Base-by-base conservation (phyloP, 2,797 vertebrate species). In the Acanthurus tractus region DNA sequence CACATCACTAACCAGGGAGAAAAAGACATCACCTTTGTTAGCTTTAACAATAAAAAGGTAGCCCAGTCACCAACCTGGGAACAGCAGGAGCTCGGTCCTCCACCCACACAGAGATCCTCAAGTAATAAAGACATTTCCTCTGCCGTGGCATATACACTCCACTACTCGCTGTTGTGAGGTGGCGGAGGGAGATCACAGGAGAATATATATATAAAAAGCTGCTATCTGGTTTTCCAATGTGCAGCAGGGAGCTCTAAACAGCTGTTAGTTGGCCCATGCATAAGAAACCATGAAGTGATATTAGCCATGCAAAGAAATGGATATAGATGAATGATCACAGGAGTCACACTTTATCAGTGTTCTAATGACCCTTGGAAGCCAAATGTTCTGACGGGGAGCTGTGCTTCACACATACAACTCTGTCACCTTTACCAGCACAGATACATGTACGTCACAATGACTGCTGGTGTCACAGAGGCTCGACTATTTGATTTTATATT, bases 61-160 rank as follows among this genome's bases (percentile, higher is more conserved):
- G 34, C 76, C 38, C 64, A 74, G 77, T 63, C 81, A 61, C 46
- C 65, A 46, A 61, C 70, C 76, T 65, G 52, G 61, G 66, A 84
- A 34, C 56, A 77, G 73, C 73, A 66, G 57, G 58, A 55, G 36
- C 55, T 80, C 53, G 17, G 59, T 68, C 63, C 73, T 76, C 70
- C 77, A 54, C 86, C 85, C 74, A 91, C 88, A 63, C 70, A 74
- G 15, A 82, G 58, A 50, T 46, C 57, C 46, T 79, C 58, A 6
- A 44, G 65, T 72, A 86, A 87, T 83, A 79, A 87, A 81, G 74
- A 82, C 52, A 8, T 81, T 81, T 89, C 69, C 55, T 66, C 58
- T 40, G 63, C 63, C 40, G 20, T 34, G n/a, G 29, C 63, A 40
- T 61, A 61, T 61, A 61, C 74, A 52, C 50, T 70, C n/a, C 36